These are phyloP conservation scores for Eubucco bourcierii DNA, from an alignment of 2,113 vertebrate species.

Conservation along the genomic window DNA sequence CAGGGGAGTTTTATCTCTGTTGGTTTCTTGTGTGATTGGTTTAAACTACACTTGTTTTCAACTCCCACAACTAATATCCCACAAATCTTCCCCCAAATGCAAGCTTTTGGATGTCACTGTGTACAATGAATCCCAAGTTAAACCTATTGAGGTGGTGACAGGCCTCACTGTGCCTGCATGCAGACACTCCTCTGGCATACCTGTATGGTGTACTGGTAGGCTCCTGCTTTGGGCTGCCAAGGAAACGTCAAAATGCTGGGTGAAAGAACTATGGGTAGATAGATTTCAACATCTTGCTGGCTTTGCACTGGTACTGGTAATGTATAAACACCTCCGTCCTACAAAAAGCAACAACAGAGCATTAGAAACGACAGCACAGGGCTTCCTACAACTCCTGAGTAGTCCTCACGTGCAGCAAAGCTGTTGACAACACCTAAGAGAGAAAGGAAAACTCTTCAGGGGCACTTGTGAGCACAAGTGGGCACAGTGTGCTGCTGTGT, in stretches of 20 bases:
- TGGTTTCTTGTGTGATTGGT: background rate
- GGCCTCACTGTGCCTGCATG: background rate
- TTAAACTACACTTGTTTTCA: background rate
- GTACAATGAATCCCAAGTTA: background rate
- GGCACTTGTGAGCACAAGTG: background rate
- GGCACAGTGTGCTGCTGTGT: background rate
- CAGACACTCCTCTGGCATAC: constrained; percentile 65
- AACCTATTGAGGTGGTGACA: background rate
- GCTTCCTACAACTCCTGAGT: background rate
- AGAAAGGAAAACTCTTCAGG: background rate
- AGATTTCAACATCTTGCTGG: constrained; percentile 94
- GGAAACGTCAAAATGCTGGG: constrained; percentile 92
- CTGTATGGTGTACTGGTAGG: constrained; percentile 92
- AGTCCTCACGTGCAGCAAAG: background rate
- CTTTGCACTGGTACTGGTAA: constrained; percentile 84
- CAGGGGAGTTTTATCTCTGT: rapidly evolving
- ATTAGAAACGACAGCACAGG: background rate
- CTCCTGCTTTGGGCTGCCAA: constrained; percentile 93
- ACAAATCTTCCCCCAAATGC: background rate
- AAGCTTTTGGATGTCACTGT: background rate
- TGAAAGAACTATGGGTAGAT: constrained; percentile 86
- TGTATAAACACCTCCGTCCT: constrained; percentile 82
- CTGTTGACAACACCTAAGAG: background rate
- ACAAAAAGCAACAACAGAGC: background rate
- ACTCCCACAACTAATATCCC: background rate